Base-by-base conservation (phyloP, 2,888 invertebrate genomes). In the Gari tellinella region DNA sequence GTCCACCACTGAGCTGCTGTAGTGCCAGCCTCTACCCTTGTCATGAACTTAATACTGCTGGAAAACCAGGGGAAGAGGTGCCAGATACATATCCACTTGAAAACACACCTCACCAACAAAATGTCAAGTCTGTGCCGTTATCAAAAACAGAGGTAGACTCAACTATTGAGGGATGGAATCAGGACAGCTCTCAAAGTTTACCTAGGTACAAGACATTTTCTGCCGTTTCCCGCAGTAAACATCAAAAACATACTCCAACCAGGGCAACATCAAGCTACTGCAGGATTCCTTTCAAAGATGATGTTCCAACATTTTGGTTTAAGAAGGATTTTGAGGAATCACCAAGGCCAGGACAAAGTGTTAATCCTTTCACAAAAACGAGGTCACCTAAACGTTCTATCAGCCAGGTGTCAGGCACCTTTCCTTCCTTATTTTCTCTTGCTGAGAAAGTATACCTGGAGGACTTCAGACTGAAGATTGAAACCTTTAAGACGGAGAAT, bases 251-350 rank as follows among this genome's bases (percentile, higher is more conserved):
- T 56, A 53, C 67, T 0, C 4, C 31, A 10, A 43, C 56, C 19
- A 60, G 63, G 53, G 61, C 72, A 25, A 65, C 57, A 23, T 72
- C 72, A 7, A 72, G 75, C 26, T 75, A 46, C 49, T 75, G 79
- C 45, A 69, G 69, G 48, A 79, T 79, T 26, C 72, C 79, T 21
- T 79, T 79, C 19, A 23, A 25, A 31, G 26, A 45, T 53, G 56
- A 65, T 43, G 60, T 63, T n/a, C 69, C 65, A 21, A 48, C 72
- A 23, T 72, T 64, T 41, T 79, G 74, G 79, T 79, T 75, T 25
- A 69, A 67, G 21, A 79, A 79, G 26, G 75, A 79, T 58, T 58
- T 66, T 41, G n/a, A 14, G 23, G 75, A 79, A 53, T 66, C 75
- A 21, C 72, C 77, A 41, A 51, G 51, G 17, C 19, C 14, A 21